phyloP scores from a whole-genome alignment of 2,888 invertebrate genomes.

The Apodemia duryi region DNA sequence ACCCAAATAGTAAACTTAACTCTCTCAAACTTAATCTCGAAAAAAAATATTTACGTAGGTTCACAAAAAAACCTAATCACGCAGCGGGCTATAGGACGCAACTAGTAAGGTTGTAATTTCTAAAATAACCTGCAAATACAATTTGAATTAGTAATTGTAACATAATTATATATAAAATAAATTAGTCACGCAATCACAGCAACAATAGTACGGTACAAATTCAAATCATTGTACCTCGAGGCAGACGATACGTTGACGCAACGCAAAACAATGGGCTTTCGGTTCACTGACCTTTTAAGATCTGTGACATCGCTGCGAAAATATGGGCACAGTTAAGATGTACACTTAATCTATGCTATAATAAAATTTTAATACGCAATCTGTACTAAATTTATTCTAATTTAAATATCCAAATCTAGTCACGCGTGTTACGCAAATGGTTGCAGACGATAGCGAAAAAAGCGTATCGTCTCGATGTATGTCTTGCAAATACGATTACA shows the following conservation, averaged over 20 bases:
- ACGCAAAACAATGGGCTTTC: constrained; percentile 71
- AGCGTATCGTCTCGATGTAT: too few relatives aligned
- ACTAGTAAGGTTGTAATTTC: constrained; percentile 12
- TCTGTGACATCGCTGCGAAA: constrained; percentile 73
- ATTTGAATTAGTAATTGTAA: constrained; percentile 40
- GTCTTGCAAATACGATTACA: too few relatives aligned
- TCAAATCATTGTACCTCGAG: constrained; percentile 61
- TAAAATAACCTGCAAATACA: constrained; percentile 32
- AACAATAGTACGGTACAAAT: constrained; percentile 66
- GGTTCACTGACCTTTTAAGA: constrained; percentile 72
- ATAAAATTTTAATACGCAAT: constrained; percentile 2
- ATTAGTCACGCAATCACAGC: constrained; percentile 58
- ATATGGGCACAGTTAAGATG: constrained; percentile 62
- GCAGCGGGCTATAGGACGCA: too few relatives aligned
- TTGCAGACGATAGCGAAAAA: too few relatives aligned
- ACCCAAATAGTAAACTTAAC: too few relatives aligned
- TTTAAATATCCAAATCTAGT: constrained; percentile 5
- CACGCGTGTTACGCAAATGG: too few relatives aligned
- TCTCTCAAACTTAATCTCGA: too few relatives aligned
- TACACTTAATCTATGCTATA: constrained; percentile 6
- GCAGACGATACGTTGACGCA: constrained; percentile 74
- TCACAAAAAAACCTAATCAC: too few relatives aligned
- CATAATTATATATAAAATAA: constrained; percentile 49
- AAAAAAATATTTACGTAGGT: too few relatives aligned
- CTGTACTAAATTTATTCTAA: neutral